Base-by-base conservation (phyloP, 2,888 invertebrate genomes). In the Lordiphosa andalusiaca region DNA sequence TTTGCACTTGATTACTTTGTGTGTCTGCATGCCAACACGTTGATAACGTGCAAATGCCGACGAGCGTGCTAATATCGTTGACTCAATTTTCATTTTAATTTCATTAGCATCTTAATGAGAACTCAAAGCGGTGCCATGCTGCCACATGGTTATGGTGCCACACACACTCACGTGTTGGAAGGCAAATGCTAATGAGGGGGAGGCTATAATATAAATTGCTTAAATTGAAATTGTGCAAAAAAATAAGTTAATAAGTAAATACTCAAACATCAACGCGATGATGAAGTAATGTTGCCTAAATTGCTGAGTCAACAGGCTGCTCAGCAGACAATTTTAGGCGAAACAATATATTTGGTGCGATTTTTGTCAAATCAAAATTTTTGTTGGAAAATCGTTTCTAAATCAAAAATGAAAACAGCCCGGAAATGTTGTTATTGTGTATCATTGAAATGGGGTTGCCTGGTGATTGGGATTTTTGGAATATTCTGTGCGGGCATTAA, bases 171-270 rank as follows among this genome's bases (percentile, higher is more conserved):
- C 49, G 49, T 52, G 47, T 36, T 65, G 16, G 57, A 30, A 9
- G 30, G 46, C 50, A 57, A 63, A 80, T 83, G 76, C 70, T 76
- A 83, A 76, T 84, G 71, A 81, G 30, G 30, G 30, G 30, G 30
- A 30, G 59, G 61, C 77, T 59, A 77, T 81, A 84, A 84, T 81
- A 68, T 61, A 81, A 84, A 83, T 77, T 80, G 65, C 84, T 84
- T 71, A 62, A 84, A 84, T 77, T 81, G 69, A 81, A 71, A 77
- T 71, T 84, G 77, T 80, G 84, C 81, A 80, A 80, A 80, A 63
- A 39, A 10, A 21, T 16, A 39, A 38, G n/a, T 19, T 21, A 39
- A 39, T 19, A 39, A 39, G 77, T 71, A 68, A 65, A 67, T 67
- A 69, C 59, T 64, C 62, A 25, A 35, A 16, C 30, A 33, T 6